Base-by-base conservation (phyloP, 2,797 vertebrate species). In the Peromyscus nudipes region DNA sequence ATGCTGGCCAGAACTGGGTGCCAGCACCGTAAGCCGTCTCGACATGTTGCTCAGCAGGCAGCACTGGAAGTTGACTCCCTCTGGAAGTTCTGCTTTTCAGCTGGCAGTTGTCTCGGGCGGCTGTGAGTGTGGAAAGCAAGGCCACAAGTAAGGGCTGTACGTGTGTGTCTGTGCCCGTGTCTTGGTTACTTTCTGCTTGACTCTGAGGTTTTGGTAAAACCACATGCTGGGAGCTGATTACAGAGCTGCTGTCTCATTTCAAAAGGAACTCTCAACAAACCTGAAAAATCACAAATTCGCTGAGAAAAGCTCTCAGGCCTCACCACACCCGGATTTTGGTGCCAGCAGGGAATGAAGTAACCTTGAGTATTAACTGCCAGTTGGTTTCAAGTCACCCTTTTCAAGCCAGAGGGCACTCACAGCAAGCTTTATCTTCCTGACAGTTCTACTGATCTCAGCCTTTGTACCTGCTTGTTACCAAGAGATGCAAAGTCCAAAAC, bases 1-100 rank as follows among this genome's bases (percentile, higher is more conserved):
- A 14, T 0, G 0, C 27, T 2, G n/a, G 9, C 25, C 85, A 43
- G 43, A 57, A 40, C 67, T 1, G 6, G 27, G n/a, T 46, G 29
- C n/a, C 55, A 34, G 71, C 7, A 16, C 29, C 1, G 21, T 76
- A 16, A 6, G 31, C 6, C 7, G 8, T 64, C 40, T n/a, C 21
- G 25, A 21, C 40, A n/a, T 64, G 87, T 21, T 34, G 0, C 73
- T 76, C 73, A 64, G 40, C n/a, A 64, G 31, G 13, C 7, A 77
- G 37, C 57, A 49, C 13, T 40, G 21, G 6, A n/a, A 9, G 55
- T 11, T 49, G 57, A 27, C 4, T 27, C 25, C 14, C 25, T 57
- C 57, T 89, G 40, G 19, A 46, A 27, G 14, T 2, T n/a, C 34
- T 12, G 12, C 27, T 77, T 62, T 49, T 11, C 57, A 77, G 17